phyloP scores from a whole-genome alignment of 2,888 invertebrate genomes.

The Hybos culiciformis region DNA sequence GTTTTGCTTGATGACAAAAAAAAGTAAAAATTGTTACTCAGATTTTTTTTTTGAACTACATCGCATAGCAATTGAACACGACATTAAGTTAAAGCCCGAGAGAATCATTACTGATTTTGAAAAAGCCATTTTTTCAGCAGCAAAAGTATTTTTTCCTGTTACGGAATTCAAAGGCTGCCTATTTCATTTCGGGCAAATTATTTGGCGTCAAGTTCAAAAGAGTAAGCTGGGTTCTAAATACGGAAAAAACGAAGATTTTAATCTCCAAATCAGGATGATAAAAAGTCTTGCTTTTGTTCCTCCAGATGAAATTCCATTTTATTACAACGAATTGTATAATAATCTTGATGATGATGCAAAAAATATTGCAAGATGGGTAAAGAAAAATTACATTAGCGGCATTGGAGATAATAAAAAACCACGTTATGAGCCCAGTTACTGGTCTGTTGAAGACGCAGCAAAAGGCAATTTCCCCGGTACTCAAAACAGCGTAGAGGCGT shows the following conservation, averaged over 20 bases:
- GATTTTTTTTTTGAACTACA: background rate
- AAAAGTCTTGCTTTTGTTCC: background rate
- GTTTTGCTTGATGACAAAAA: background rate
- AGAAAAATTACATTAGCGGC: background rate
- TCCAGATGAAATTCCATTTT: background rate
- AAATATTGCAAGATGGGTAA: background rate
- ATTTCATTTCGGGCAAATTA: background rate
- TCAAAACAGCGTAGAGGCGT: background rate
- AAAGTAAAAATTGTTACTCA: background rate
- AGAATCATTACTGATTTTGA: background rate
- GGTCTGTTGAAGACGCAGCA: background rate
- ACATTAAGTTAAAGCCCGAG: background rate
- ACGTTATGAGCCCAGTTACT: background rate
- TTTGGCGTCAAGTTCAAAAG: background rate
- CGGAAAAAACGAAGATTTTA: background rate
- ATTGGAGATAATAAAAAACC: background rate
- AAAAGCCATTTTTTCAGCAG: background rate
- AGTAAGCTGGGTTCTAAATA: background rate
- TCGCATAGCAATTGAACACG: background rate
- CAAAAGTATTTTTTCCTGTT: background rate
- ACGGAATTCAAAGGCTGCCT: background rate
- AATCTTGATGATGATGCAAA: background rate
- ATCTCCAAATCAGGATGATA: background rate
- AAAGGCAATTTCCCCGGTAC: background rate
- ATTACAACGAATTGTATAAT: background rate